Evolutionary conservation across 2,797 vertebrate genomes (phyloP).

Genomic region (Danio aesculapii): DNA sequence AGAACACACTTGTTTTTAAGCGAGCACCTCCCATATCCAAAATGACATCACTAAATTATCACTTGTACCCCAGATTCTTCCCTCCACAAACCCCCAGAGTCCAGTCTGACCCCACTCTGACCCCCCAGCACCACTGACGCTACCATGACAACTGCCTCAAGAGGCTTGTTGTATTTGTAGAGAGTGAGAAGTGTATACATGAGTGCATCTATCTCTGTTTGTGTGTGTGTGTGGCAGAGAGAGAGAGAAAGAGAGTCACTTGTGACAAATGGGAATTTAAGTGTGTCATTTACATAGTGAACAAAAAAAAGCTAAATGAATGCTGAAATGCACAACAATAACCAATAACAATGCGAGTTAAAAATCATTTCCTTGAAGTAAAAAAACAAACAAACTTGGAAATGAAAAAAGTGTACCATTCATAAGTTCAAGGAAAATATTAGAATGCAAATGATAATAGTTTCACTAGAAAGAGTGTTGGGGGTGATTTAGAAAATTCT

Average conservation of each 20-base stretch:
- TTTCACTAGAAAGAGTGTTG: not conserved
- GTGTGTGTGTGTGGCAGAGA: constrained; percentile 23
- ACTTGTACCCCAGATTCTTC: constrained; percentile 52
- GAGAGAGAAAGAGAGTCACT: constrained; percentile 41
- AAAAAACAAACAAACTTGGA: not conserved
- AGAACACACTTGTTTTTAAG: constrained; percentile 43
- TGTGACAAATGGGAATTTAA: constrained; percentile 62
- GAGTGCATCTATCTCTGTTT: constrained; percentile 51
- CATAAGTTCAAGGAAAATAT: constrained; percentile 10
- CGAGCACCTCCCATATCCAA: constrained; percentile 35
- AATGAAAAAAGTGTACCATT: constrained; percentile 22
- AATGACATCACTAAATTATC: constrained; percentile 57
- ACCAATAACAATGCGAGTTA: constrained; percentile 6
- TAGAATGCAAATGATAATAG: not conserved
- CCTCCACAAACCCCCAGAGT: constrained; percentile 53
- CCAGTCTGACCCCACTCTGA: constrained; percentile 59
- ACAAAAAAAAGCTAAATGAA: constrained; percentile 50
- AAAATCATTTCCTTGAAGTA: constrained; percentile 7
- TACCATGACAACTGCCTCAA: constrained; percentile 67
- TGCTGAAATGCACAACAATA: constrained; percentile 23
- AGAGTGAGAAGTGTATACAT: constrained; percentile 49
- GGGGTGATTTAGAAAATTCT: not conserved
- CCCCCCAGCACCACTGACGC: constrained; percentile 51
- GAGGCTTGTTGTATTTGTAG: constrained; percentile 63
- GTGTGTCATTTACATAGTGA: constrained; percentile 56